Base-by-base conservation (phyloP, 2,113 vertebrate species). In the Takifugu bimaculatus region DNA sequence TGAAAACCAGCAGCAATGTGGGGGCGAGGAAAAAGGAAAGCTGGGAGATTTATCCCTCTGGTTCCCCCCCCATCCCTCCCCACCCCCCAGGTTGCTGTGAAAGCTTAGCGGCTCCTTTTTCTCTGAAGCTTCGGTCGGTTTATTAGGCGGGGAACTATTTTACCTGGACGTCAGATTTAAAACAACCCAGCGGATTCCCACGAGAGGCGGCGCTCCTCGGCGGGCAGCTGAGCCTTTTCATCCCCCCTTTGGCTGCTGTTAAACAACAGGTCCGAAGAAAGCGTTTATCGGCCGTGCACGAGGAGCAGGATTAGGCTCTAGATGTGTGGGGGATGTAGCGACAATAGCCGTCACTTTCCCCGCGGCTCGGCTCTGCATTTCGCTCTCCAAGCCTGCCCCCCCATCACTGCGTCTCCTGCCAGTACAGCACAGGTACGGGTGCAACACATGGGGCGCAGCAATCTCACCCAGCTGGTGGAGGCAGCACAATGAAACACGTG, bases 321-420 rank as follows among this genome's bases (percentile, higher is more conserved):
- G 26, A 74, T 65, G 64, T 81, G 80, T 84, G 81, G 80, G 82
- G 85, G 83, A 79, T 79, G 79, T 71, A 72, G 74, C 71, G 81
- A 77, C 82, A 77, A 78, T 69, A 79, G 78, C 77, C 80, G 80
- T 84, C 72, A 60, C 69, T 83, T 81, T 81, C 78, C 72, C 74
- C 4, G 4, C 79, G 79, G 78, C 65, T 84, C 84, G 73, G 68
- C 72, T 74, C 68, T 83, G 70, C 63, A 70, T 81, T 81, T 85
- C 70, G 72, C 74, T 85, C 79, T 14, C 63, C 68, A 70, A 75
- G 74, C 77, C 56, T 76, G 77, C 70, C 76, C 81, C 63, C 72
- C 78, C 74, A 78, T 79, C 76, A 80, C 80, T 72, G 76, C 60
- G 67, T 55, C 57, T 71, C 60, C 62, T 60, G 63, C 64, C 70